Base-by-base conservation (phyloP, 2,797 vertebrate genomes). In the Masticophis lateralis region DNA sequence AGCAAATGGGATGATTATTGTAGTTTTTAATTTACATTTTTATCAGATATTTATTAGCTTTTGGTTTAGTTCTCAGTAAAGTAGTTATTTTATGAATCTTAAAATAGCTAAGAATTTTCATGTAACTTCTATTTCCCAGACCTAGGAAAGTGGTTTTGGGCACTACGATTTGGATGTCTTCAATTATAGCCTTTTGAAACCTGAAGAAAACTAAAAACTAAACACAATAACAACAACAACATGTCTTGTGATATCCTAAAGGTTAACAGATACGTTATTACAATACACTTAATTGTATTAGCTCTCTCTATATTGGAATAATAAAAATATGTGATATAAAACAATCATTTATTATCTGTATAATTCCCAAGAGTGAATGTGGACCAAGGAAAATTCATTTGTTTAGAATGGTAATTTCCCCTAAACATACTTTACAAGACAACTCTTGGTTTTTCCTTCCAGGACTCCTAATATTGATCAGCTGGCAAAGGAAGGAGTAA, bases 391-490 rank as follows among this genome's bases (percentile, higher is more conserved):
- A 89, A 86, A 32, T 16, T 8, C 9, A 8, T 79, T 79, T 43
- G 32, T 43, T 79, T 43, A 20, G 69, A 79, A 79, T 79, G n/a
- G 32, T 79, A 12, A 28, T 91, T 18, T 59, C 51, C n/a, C 14
- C 8, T 53, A 37, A 69, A 57, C 10, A 66, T 86, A 51, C 6
- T 88, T 74, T 74, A 37, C 32, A 83, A 57, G 16, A 9, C 53
- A 79, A 37, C 1, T 20, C 2, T 32, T 86, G 61, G 5, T 2
- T 0, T 60, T 95, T 90, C 90, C 3, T 91, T 59, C 88, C 94
- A 99, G 99, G 97, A 99, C 98, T 0, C 98, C 98, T 12, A 98
- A 99, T 92, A 98, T 99, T 12, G 98, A 99, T 96, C 94, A 97
- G 51, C 97, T 99, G 92, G 98, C 98, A 8, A 96, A 95, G 5